phyloP scores from a whole-genome alignment of 2,797 vertebrate species.

The Acropternis orthonyx region DNA sequence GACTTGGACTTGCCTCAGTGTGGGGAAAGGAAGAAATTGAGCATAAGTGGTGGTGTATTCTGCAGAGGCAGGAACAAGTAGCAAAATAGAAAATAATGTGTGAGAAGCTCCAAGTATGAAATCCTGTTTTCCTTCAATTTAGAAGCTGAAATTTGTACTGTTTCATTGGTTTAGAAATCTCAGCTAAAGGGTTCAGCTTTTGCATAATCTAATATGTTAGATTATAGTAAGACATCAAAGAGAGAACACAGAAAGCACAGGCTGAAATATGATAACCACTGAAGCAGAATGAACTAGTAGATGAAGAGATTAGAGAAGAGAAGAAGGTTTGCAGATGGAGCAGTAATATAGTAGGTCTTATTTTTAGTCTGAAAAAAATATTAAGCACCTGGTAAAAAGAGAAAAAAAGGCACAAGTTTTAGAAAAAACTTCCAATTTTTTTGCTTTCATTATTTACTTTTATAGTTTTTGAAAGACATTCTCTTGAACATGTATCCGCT shows the following conservation, averaged over 20 bases:
- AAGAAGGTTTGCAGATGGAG: background rate
- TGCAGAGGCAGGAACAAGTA: background rate
- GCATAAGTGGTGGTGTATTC: background rate
- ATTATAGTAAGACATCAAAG: background rate
- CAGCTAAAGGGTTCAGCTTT: background rate
- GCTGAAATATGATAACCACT: background rate
- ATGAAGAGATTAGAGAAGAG: background rate
- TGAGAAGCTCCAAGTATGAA: background rate
- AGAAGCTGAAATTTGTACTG: background rate
- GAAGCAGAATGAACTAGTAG: background rate
- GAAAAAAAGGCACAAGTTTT: background rate
- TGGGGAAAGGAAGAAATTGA: background rate
- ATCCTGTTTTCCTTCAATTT: background rate
- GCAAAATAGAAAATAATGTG: background rate
- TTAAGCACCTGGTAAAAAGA: background rate
- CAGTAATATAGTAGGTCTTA: background rate
- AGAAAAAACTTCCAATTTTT: background rate
- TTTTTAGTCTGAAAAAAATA: background rate
- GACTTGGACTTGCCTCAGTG: background rate
- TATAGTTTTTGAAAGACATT: background rate
- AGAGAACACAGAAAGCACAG: background rate
- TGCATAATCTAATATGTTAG: background rate
- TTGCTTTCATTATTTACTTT: background rate
- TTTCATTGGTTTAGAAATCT: background rate
- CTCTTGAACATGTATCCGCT: background rate